Base-by-base conservation (phyloP, 2,113 vertebrate genomes). In the Ophiodon elongatus region DNA sequence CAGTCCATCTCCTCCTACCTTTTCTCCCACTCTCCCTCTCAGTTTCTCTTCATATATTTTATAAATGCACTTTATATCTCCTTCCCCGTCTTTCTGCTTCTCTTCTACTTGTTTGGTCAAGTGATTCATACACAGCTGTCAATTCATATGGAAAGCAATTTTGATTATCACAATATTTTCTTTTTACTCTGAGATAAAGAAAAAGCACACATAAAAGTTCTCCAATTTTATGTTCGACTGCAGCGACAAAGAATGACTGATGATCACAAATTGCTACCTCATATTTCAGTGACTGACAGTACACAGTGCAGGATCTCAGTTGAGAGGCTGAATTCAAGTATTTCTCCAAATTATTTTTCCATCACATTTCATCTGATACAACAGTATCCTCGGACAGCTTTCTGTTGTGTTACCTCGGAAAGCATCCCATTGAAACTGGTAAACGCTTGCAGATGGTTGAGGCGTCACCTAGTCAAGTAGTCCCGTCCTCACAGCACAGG, bases 401-500 rank as follows among this genome's bases (percentile, higher is more conserved):
- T 82, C 27, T 70, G 37, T 47, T 65, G 47, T 45, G 75, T 79
- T 39, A 80, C 80, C 33, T 35, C 35, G 69, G 14, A 78, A 59
- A 64, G 79, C 43, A 15, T 52, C 39, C 52, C 19, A n/a, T 50
- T 82, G 50, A 80, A 57, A 73, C 78, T 37, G 56, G 57, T 70
- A 82, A 82, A 80, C 6, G 10, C 41, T 52, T 79, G 76, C 88
- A 89, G 50, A 86, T 79, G 85, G 83, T 69, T 19, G 64, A 79
- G 83, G 73, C 77, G 72, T 88, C 82, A 82, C 67, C 41, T 63
- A 35, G 62, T 52, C 37, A 63, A 82, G 69, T 33, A 47, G 27
- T n/a, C 37, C 19, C 3, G 29, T 80, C 33, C 35, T 68, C 69
- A 66, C 31, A 37, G 62, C 50, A 52, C 70, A 41, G 72, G 39